Base-by-base conservation (phyloP, 2,888 invertebrate species). In the Mesoligia furuncula region DNA sequence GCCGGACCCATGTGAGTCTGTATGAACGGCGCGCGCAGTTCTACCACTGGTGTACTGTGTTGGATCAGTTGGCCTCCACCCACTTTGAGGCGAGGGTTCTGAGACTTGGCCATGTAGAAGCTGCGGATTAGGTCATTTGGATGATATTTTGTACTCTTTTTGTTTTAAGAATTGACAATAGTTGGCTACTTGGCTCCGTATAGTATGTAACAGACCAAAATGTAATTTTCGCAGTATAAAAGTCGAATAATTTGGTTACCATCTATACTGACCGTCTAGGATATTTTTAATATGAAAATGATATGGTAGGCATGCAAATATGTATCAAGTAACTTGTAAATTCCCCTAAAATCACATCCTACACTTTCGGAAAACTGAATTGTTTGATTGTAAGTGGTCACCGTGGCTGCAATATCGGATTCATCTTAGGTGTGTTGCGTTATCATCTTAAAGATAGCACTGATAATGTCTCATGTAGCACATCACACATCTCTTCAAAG, bases 11-110 rank as follows among this genome's bases (percentile, higher is more conserved):
- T 98, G 92, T 99, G 98, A 0, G 99, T 99, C 84, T 99, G 99
- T 83, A 99, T 98, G 96, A 99, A 99, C 0, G 99, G 99, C 8
- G 98, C 98, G 45, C 99, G 97, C 5, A 99, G 96, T 93, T 99
- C 99, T 15, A 99, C 99, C 0, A 99, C 99, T 0, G 99, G 99
- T 0, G 99, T 99, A 59, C 99, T 99, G 95, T 99, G 99, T 93
- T 99, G 99, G 79, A 99, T 99, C 6, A 99, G 97, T 94, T 98
- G 99, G 0, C 98, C 99, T 3, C 99, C 99, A 17, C 99, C 99
- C 7, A 99, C 98, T 95, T 98, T 98, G 0, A 99, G 97, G 45
- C 98, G 97, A 27, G 98, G 96, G 17, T 98, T 98, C 17, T 98
- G 98, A 0, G 99, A 98, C 90, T 99, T 98, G 0, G 99, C 98